phyloP scores from a whole-genome alignment of 2,797 vertebrate genomes.

The Malacoctenus gilli region DNA sequence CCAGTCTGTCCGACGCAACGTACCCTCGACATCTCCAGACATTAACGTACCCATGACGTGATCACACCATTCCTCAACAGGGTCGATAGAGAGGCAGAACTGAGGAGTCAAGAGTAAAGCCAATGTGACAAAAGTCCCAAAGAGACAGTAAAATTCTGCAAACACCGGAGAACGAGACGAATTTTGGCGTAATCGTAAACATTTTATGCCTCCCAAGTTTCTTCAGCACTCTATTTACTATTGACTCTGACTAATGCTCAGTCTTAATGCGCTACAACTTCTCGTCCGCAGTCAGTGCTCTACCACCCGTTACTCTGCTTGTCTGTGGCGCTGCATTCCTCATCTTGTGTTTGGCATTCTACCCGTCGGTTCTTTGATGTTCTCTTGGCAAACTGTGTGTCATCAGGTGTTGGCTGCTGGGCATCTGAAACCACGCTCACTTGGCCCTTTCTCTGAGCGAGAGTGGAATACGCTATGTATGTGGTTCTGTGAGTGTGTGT shows the following conservation, averaged over 20 bases:
- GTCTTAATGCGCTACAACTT: slow-evolving; percentile 62
- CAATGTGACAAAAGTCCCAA: slow-evolving; percentile 23
- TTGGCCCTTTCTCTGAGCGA: slow-evolving; percentile 53
- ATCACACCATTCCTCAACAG: slow-evolving; percentile 66
- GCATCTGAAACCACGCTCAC: slow-evolving; percentile 67
- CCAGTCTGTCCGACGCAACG: slow-evolving; percentile 70
- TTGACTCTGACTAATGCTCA: slow-evolving; percentile 73
- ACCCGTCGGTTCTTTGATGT: slow-evolving; percentile 76
- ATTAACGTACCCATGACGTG: slow-evolving; percentile 68
- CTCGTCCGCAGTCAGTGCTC: slow-evolving; percentile 69
- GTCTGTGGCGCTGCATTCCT: slow-evolving; percentile 78
- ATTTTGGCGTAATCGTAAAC: slow-evolving; percentile 34
- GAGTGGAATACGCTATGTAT: slow-evolving; percentile 45
- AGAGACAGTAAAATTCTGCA: slow-evolving; percentile 33
- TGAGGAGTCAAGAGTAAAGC: slow-evolving; percentile 78
- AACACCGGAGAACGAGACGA: slow-evolving; percentile 15
- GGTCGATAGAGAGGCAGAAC: slow-evolving; percentile 59
- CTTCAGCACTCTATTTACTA: slow-evolving; percentile 64
- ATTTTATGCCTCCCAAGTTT: slow-evolving; percentile 28
- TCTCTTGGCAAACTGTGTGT: slow-evolving; percentile 78
- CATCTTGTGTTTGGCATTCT: slow-evolving; percentile 81
- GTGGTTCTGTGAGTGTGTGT: slow-evolving; percentile 26
- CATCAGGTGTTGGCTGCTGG: slow-evolving; percentile 77
- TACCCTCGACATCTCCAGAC: slow-evolving; percentile 68
- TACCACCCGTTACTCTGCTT: slow-evolving; percentile 79